phyloP scores from a whole-genome alignment of 1,140 invertebrate genomes.

The Drosophila serrata region DNA sequence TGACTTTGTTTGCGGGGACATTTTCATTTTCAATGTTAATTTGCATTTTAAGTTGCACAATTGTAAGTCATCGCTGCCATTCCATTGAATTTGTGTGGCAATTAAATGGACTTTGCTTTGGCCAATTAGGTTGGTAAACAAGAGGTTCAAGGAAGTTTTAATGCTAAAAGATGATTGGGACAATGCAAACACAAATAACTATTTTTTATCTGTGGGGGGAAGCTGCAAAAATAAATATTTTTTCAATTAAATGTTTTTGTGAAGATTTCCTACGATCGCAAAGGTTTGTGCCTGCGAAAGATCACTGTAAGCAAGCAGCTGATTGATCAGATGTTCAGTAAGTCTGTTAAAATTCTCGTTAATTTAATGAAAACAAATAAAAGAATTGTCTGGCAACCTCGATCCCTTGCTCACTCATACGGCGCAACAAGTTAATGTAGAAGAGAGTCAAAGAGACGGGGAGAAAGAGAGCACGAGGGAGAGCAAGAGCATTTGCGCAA shows the following conservation, averaged over 20 bases:
- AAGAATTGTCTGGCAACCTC: conserved; percentile 22
- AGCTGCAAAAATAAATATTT: background rate
- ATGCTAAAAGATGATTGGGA: background rate
- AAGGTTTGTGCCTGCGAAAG: background rate
- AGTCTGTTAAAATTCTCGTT: background rate
- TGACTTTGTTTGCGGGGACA: background rate
- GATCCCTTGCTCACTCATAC: background rate
- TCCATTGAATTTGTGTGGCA: conserved; percentile 2
- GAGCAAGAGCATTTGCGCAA: conserved; percentile 50
- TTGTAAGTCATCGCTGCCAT: conserved; percentile 8
- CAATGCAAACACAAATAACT: background rate
- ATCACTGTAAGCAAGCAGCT: conserved; percentile 11
- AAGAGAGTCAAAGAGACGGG: background rate
- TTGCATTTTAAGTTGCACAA: conserved; percentile 14
- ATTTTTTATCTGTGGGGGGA: too few relatives aligned
- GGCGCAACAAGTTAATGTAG: conserved; percentile 41
- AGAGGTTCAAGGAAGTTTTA: background rate
- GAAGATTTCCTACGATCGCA: background rate
- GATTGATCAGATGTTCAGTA: conserved; percentile 8
- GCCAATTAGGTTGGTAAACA: conserved; percentile 10
- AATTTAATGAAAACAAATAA: conserved; percentile 11
- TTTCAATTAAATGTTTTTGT: background rate
- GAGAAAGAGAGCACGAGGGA: conserved; percentile 3
- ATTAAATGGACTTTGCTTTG: conserved; percentile 14
- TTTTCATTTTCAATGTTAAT: conserved; percentile 19